Conservation (phyloP, 2,797 vertebrate genomes). For the Diplodus puntazzo region DNA sequence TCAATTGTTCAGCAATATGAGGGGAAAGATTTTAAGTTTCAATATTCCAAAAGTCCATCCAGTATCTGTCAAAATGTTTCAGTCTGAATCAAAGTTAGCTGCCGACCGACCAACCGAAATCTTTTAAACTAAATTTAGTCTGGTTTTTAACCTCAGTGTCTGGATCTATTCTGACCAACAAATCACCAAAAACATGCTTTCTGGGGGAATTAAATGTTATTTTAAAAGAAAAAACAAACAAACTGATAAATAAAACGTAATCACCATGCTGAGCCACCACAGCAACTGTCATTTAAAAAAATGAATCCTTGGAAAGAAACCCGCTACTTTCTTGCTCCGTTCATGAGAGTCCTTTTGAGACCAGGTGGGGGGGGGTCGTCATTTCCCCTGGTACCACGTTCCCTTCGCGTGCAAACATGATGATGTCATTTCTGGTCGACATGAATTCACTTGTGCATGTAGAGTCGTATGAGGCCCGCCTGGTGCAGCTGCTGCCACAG, state of each 20-base stretch:
- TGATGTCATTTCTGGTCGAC: background rate
- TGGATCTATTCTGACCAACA: background rate
- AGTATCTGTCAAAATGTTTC: background rate
- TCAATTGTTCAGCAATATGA: background rate
- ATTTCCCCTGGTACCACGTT: background rate
- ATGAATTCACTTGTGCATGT: conserved; percentile 68
- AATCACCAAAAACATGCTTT: conserved; percentile 5
- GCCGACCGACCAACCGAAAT: no score
- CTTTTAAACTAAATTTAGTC: background rate
- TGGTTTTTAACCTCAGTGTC: background rate
- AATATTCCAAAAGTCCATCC: no score
- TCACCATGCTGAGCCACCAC: conserved; percentile 1
- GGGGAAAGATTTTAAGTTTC: background rate
- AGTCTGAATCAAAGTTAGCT: background rate
- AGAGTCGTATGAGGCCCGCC: conserved; percentile 79
- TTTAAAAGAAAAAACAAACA: background rate
- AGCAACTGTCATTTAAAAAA: background rate
- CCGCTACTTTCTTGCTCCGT: background rate
- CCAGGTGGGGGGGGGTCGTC: rapidly evolving
- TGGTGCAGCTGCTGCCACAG: conserved; percentile 86
- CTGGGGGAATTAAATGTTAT: background rate
- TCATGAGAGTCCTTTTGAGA: background rate
- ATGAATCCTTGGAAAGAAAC: background rate
- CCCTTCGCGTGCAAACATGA: rapidly evolving
- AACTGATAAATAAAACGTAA: background rate